phyloP scores from a whole-genome alignment of 2,888 invertebrate genomes.

The Habroteleia sp. region DNA sequence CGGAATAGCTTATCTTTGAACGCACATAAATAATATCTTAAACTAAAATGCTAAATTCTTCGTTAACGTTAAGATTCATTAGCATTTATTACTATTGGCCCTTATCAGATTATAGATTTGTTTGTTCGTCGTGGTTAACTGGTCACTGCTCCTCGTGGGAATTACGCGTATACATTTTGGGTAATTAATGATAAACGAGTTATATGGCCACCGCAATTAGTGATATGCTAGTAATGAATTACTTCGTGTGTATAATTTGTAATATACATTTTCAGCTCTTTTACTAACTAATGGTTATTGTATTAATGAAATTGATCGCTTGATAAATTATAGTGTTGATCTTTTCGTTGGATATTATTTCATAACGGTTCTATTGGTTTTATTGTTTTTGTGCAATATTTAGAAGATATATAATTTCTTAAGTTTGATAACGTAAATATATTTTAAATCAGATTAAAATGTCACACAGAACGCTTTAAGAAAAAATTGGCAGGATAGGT shows the following conservation, averaged over 20 bases:
- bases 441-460: no score
- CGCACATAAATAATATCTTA: slow-evolving; percentile 27
- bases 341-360: no score
- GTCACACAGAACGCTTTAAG: no score
- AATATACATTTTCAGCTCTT: slow-evolving; percentile 33
- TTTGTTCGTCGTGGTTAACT: slow-evolving; percentile 47
- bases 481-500: no score
- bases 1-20: slow-evolving; percentile 31
- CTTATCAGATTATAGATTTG: slow-evolving; percentile 58
- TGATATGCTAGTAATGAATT: slow-evolving; percentile 43
- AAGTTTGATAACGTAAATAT: no score
- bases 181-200: slow-evolving; percentile 53
- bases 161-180: slow-evolving; percentile 36
- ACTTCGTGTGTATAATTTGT: slow-evolving; percentile 36
- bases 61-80: slow-evolving; percentile 47
- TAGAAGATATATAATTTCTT: no score
- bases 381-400: no score
- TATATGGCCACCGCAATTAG: slow-evolving; percentile 46
- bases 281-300: slow-evolving; percentile 30
- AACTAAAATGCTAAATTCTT: slow-evolving; percentile 40
- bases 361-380: no score
- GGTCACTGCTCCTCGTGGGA: slow-evolving; percentile 45
- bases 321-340: slow-evolving; percentile 17
- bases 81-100: slow-evolving; percentile 43
- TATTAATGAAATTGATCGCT: slow-evolving; percentile 27